Base-by-base conservation (phyloP, 2,888 invertebrate species). In the Drosophila falleni region DNA sequence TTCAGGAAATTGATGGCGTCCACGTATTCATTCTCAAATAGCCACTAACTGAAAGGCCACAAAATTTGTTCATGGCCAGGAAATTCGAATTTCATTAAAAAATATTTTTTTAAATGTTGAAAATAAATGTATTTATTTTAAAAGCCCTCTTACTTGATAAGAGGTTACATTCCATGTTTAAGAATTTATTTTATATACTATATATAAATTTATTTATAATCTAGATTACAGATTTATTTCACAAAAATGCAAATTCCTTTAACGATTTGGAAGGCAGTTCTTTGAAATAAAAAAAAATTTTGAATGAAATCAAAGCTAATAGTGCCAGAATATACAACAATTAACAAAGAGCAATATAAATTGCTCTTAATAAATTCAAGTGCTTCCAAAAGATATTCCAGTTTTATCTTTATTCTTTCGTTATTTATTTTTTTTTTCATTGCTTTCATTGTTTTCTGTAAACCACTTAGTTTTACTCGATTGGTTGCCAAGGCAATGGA, bases 1-100 rank as follows among this genome's bases (percentile, higher is more conserved):
- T 75, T 75, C 67, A 58, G 70, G 78, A 75, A 87, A 84, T 84
- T 87, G 75, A 87, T 84, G 84, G 71, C 71, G 55, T 71, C 64
- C 74, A 68, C 76, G 73, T 62, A 70, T 56, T n/a, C 46, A 37
- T 54, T 70, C 61, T 44, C 60, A 50, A 35, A 35, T 42, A 37
- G 55, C 29, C 69, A 46, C 29, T 19, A 51, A 74, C 56, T 63
- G 15, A 33, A n/a, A 29, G 16, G 19, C 19, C 23, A 42, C 26
- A 53, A 54, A 59, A 51, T 66, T 54, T 11, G 29, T 2, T 39
- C 35, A 9, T 51, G 11, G 29, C 13, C 26, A n/a, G 10, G 15
- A 16, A 44, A n/a, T 11, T 50, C 60, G 35, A 35, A 54, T 44
- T 78, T 69, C 61, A 75, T 1, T 1, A 53, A 4, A 15, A n/a